A percentile compares a stretch with the other conserved stretches of the same genome.
These are phyloP conservation scores for Steromphala cineraria DNA, from an alignment of 2,888 invertebrate genomes.

Conservation along the genomic window DNA sequence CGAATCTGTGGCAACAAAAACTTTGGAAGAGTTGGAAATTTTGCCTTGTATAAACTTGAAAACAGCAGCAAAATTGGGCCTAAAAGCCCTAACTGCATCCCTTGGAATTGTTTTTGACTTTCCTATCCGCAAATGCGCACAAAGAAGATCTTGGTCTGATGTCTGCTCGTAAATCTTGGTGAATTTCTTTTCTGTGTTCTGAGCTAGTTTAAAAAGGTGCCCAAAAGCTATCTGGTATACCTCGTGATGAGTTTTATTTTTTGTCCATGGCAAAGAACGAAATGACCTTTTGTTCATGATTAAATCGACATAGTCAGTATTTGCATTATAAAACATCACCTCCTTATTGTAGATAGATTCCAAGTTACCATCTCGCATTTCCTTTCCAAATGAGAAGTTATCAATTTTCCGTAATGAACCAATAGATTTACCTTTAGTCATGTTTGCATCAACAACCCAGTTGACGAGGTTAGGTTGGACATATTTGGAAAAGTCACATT, in stretches of 20 bases:
- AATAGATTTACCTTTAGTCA: background rate
- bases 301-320: background rate
- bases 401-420: background rate
- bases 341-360: background rate
- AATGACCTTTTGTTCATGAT: background rate
- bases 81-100: too few relatives aligned
- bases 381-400: background rate
- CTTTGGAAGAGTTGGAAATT: too few relatives aligned
- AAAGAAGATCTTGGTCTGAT: background rate
- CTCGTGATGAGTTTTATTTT: background rate
- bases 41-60: too few relatives aligned
- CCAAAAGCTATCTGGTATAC: background rate
- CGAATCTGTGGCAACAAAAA: too few relatives aligned
- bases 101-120: too few relatives aligned
- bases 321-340: background rate
- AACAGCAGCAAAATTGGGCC: too few relatives aligned
- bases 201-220: background rate
- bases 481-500: background rate
- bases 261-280: background rate
- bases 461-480: background rate
- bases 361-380: background rate
- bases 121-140: background rate
- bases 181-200: background rate
- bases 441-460: background rate
- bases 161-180: too few relatives aligned